phyloP scores from a whole-genome alignment of 2,888 invertebrate species.

The Philopedon plagiatum region DNA sequence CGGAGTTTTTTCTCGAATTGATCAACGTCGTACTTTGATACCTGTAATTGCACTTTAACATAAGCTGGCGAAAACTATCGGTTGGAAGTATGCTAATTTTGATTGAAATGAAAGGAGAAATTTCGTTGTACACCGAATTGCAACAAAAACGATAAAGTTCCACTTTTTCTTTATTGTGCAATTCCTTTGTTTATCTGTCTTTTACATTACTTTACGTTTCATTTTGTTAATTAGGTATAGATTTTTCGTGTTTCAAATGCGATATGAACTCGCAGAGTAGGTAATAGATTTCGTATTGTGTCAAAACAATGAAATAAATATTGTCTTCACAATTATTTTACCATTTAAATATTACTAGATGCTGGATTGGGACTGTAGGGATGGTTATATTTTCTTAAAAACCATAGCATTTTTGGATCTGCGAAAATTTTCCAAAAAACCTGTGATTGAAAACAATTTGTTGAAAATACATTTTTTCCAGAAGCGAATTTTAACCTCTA shows the following conservation, averaged over 20 bases:
- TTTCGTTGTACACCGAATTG: neutral
- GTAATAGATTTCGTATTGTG: neutral
- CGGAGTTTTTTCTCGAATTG: neutral
- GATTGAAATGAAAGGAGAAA: slow-evolving; percentile 15
- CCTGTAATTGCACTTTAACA: neutral
- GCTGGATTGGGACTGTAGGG: too few relatives aligned
- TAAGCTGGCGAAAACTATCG: neutral
- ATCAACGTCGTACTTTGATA: neutral
- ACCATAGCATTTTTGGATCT: too few relatives aligned
- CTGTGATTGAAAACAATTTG: too few relatives aligned
- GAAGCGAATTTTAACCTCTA: too few relatives aligned
- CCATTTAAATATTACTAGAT: too few relatives aligned
- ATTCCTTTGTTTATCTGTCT: slow-evolving; percentile 7
- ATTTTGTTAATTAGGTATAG: neutral
- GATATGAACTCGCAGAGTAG: neutral
- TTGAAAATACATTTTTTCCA: too few relatives aligned
- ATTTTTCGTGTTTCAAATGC: neutral
- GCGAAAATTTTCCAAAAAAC: too few relatives aligned
- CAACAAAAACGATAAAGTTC: slow-evolving; percentile 11
- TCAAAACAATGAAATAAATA: neutral
- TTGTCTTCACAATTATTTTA: too few relatives aligned
- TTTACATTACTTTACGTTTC: neutral
- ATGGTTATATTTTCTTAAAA: too few relatives aligned
- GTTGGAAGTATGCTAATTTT: slow-evolving; percentile 13
- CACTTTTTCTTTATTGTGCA: slow-evolving; percentile 16